Percentiles rank a stretch among this genome's conserved stretches.
Conservation (phyloP, 2,888 invertebrate species). For the Amphiduros pacificus region DNA sequence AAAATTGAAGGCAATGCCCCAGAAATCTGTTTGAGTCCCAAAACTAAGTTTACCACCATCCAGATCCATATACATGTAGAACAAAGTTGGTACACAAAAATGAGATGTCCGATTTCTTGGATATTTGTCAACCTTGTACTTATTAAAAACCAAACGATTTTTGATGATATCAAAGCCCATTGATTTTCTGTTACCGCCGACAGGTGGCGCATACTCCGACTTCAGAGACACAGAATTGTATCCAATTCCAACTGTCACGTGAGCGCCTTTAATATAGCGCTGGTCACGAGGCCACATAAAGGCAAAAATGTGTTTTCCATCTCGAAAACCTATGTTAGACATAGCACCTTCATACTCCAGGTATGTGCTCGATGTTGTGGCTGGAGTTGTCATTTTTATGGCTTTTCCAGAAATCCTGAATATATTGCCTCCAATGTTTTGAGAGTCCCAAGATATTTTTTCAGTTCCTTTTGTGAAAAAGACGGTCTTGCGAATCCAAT, state of each 20-base stretch:
- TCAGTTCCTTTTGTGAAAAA: too few relatives aligned
- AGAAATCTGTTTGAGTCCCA: not conserved
- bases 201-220: not conserved
- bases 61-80: slow-evolving; percentile 1
- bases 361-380: too few relatives aligned
- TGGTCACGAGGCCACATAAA: slow-evolving; percentile 1
- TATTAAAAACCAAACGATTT: not conserved
- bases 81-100: not conserved
- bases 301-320: not conserved
- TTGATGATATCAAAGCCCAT: not conserved
- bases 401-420: too few relatives aligned
- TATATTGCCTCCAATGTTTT: too few relatives aligned
- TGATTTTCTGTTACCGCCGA: not conserved
- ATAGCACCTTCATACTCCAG: not conserved
- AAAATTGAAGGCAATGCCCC: not conserved
- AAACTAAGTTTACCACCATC: not conserved
- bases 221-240: not conserved
- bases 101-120: not conserved
- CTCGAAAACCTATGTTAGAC: not conserved
- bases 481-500: too few relatives aligned
- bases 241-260: not conserved
- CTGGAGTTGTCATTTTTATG: too few relatives aligned
- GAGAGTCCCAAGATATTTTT: too few relatives aligned
- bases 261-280: not conserved
- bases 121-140: not conserved